Conservation (phyloP, 2,888 invertebrate genomes). For the Linnaemya tessellans region DNA sequence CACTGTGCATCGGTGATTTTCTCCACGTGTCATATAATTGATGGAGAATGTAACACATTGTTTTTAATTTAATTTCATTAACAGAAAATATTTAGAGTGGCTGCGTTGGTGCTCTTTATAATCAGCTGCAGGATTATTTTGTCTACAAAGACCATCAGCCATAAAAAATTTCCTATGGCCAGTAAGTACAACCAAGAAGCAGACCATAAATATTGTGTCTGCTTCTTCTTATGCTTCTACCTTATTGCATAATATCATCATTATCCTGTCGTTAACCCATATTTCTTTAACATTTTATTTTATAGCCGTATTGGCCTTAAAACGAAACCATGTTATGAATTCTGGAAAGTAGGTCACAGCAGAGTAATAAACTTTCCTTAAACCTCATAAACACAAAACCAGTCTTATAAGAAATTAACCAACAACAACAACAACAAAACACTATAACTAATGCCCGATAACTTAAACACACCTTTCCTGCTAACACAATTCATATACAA, state of each 20-base stretch:
- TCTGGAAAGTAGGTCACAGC: conserved; percentile 64
- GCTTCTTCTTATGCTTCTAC: neutral
- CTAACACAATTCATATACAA: conserved; percentile 54
- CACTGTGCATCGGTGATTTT: too few relatives aligned
- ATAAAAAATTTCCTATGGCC: neutral
- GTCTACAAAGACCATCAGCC: neutral
- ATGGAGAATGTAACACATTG: too few relatives aligned
- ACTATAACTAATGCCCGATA: conserved; percentile 55
- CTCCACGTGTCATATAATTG: too few relatives aligned
- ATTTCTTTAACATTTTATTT: conserved; percentile 26
- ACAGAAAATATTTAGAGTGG: too few relatives aligned
- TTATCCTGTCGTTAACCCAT: conserved; percentile 58
- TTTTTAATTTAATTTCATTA: too few relatives aligned
- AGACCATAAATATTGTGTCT: neutral
- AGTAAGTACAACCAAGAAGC: neutral
- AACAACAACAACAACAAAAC: conserved; percentile 26
- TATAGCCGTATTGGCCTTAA: conserved; percentile 36
- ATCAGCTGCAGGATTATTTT: too few relatives aligned
- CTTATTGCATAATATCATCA: conserved; percentile 54
- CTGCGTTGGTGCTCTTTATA: too few relatives aligned
- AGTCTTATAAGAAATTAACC: conserved; percentile 31
- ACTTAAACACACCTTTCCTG: conserved; percentile 37
- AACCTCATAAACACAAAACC: conserved; percentile 53
- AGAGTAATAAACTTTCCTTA: conserved; percentile 70
- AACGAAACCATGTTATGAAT: conserved; percentile 32